Conservation (phyloP, 2,888 invertebrate species). For the Drosophila anomalata region DNA sequence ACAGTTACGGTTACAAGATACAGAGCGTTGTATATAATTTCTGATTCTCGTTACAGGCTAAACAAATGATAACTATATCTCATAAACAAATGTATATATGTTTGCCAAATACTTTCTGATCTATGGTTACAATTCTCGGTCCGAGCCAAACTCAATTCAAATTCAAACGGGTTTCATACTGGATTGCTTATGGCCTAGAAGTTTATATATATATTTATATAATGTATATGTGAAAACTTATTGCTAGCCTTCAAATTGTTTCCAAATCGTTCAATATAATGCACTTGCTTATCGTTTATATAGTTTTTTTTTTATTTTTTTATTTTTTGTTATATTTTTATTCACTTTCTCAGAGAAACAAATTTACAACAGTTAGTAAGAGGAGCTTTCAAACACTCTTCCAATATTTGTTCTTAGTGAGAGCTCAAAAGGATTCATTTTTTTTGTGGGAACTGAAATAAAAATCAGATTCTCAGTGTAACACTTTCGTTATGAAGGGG, state of each 20-base stretch:
- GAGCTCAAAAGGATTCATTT: conserved; percentile 21
- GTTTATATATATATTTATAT: conserved; percentile 41
- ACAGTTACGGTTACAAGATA: conserved; percentile 49
- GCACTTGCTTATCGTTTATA: conserved; percentile 72
- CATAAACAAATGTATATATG: conserved; percentile 45
- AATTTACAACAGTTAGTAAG: conserved; percentile 35
- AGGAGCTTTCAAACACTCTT: conserved; percentile 8
- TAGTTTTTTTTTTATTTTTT: conserved; percentile 51
- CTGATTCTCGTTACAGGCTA: conserved; percentile 43
- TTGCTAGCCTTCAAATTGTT: conserved; percentile 33
- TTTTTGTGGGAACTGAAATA: neutral
- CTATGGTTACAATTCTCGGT: conserved; percentile 22
- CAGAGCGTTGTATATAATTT: conserved; percentile 38
- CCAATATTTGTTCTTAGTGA: conserved; percentile 7
- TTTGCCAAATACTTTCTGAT: conserved; percentile 43
- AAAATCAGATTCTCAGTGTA: conserved; percentile 4
- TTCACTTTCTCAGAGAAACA: conserved; percentile 33
- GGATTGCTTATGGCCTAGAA: conserved; percentile 66
- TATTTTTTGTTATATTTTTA: conserved; percentile 11
- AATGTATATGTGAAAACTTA: conserved; percentile 71
- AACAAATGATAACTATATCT: conserved; percentile 55
- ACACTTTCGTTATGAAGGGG: conserved; percentile 21
- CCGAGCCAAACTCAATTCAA: conserved; percentile 61
- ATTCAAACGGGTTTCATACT: conserved; percentile 54
- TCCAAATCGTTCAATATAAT: conserved; percentile 61